Evolutionary conservation across 2,888 invertebrate species (phyloP).

Genomic region (Dyspetes luteomarginatus): DNA sequence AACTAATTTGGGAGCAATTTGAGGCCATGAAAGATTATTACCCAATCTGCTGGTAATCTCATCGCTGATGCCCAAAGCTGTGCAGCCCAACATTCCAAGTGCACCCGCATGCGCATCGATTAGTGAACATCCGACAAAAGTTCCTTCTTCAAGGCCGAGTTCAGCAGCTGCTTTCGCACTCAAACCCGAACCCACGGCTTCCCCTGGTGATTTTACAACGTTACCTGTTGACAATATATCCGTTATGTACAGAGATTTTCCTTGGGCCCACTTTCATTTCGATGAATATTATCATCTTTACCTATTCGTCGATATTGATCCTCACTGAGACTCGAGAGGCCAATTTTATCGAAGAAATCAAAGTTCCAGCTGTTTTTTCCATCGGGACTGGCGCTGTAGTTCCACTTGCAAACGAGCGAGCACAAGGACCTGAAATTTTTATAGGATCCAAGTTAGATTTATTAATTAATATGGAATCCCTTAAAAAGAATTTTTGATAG

Average conservation of each 20-base stretch:
- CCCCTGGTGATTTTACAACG: slow-evolving; percentile 89
- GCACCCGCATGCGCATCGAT: slow-evolving; percentile 99
- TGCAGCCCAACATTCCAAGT: slow-evolving; percentile 92
- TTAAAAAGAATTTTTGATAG: background rate
- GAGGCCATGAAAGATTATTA: slow-evolving; percentile 74
- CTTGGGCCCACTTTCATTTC: background rate
- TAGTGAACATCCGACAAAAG: slow-evolving; percentile 93
- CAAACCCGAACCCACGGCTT: slow-evolving; percentile 88
- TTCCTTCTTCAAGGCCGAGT: slow-evolving; percentile 89
- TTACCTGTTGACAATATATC: slow-evolving; percentile 79
- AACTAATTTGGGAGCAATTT: background rate
- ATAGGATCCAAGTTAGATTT: background rate
- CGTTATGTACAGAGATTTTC: slow-evolving; percentile 2
- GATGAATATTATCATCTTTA: background rate
- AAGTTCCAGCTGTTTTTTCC: slow-evolving; percentile 88
- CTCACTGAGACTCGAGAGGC: slow-evolving; percentile 89
- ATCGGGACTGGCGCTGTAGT: slow-evolving; percentile 89
- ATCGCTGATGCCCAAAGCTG: slow-evolving; percentile 82
- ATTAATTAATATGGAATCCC: slow-evolving; percentile 3
- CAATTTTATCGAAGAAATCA: slow-evolving; percentile 89
- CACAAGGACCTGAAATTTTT: slow-evolving; percentile 90
- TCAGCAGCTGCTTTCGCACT: slow-evolving; percentile 87
- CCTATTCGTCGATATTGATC: slow-evolving; percentile 90
- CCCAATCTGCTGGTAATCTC: slow-evolving; percentile 85
- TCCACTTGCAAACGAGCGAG: slow-evolving; percentile 97